Evolutionary conservation across 92 coral and sea anemone genomes (phyloP).

Genomic region (Palythoa grandiflora): DNA sequence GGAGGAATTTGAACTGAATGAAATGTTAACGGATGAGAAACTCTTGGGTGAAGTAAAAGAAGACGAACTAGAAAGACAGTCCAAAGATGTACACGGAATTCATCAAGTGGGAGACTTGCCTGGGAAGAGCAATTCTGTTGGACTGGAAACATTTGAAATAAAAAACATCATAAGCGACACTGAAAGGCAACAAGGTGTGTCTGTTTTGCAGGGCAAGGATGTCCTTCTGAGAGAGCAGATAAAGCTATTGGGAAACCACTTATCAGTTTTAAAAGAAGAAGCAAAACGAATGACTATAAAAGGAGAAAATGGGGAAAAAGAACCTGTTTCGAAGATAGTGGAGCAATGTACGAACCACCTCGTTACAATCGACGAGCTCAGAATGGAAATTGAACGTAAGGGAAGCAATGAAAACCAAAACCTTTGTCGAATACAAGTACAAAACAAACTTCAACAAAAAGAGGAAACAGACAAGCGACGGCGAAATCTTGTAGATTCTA

Average conservation of each 20-base stretch:
- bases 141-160: conserved; percentile 13
- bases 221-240: background rate
- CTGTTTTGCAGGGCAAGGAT: background rate
- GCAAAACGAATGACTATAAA: background rate
- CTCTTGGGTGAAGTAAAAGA: conserved; percentile 51
- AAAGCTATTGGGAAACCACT: background rate
- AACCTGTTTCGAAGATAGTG: background rate
- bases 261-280: no score
- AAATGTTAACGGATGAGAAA: conserved; percentile 50
- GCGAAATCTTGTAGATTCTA: background rate
- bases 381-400: no score
- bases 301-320: background rate
- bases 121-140: background rate
- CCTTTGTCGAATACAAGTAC: background rate
- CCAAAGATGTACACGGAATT: conserved; percentile 44
- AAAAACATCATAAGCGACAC: background rate
- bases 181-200: background rate
- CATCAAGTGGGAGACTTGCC: conserved; percentile 17
- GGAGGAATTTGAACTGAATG: conserved; percentile 57
- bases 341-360: no score
- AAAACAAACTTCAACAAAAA: background rate
- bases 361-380: no score
- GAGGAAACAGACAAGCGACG: background rate
- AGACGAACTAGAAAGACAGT: conserved; percentile 44
- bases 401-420: no score